A percentile compares a stretch with the other conserved stretches of the same genome.
Evolutionary conservation across 35 echinoderm and acorn worm species (phyloP).

Genomic region (Ophiothrix spiculata): DNA sequence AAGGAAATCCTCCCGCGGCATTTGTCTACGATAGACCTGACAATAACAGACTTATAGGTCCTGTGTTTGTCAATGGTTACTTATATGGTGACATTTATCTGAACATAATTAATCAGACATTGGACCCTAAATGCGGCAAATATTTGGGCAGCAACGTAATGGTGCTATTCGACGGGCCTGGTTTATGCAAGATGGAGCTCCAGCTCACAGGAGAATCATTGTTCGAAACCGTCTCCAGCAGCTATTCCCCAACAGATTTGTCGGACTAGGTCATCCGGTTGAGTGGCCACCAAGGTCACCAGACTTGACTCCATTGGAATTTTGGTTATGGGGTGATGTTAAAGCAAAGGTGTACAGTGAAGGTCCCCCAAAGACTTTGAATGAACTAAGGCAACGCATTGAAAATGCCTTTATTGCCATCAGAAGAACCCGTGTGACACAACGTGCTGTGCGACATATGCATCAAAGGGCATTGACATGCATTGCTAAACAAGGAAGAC

Average conservation of each 20-base stretch:
- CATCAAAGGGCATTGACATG: not conserved
- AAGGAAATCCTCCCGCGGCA: too few species aligned
- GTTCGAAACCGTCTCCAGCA: not conserved
- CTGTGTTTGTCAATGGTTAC: too few species aligned
- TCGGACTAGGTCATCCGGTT: not conserved
- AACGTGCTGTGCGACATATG: not conserved
- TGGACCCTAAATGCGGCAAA: not conserved
- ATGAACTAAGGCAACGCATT: not conserved
- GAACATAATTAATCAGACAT: not conserved
- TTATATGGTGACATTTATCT: too few species aligned
- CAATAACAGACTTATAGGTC: too few species aligned
- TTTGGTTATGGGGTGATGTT: not conserved
- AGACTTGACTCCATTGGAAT: constrained; percentile 2
- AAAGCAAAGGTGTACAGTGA: not conserved
- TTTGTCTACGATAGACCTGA: too few species aligned
- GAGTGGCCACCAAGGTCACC: not conserved
- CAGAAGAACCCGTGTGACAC: not conserved
- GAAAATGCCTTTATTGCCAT: not conserved
- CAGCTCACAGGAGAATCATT: not conserved
- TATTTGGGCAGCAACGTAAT: not conserved
- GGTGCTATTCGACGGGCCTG: not conserved
- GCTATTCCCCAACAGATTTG: not conserved
- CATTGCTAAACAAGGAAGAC: not conserved
- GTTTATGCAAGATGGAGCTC: not conserved
- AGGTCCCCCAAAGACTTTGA: not conserved